These are phyloP conservation scores for Halictus rubicundus DNA, from an alignment of 1,140 invertebrate genomes.

Conservation along the genomic window DNA sequence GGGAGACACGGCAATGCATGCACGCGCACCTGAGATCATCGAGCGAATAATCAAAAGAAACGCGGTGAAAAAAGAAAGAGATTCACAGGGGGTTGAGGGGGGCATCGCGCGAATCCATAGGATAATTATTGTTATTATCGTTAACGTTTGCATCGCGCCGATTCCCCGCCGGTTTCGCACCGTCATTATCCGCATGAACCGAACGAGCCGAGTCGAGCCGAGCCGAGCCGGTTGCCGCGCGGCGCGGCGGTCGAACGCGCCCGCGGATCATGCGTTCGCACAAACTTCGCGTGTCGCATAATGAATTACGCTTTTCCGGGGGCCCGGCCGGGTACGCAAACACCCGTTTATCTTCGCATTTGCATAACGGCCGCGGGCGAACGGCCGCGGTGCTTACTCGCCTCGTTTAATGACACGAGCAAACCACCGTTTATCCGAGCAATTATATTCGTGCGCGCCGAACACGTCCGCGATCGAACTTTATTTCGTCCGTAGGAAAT, in stretches of 20 bases:
- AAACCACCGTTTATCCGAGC: not conserved
- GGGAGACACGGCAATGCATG: not conserved
- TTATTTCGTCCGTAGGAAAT: not conserved
- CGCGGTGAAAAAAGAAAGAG: not conserved
- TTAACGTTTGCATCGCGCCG: conserved; percentile 42
- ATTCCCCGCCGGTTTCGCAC: conserved; percentile 57
- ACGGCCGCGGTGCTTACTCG: no score
- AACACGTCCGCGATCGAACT: no score
- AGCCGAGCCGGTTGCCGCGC: not conserved
- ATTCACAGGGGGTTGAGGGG: not conserved
- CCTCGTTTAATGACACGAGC: conserved; percentile 1
- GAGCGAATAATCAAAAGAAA: conserved; percentile 32
- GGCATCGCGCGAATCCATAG: conserved; percentile 21
- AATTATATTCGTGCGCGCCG: not conserved
- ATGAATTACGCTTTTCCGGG: conserved; percentile 39
- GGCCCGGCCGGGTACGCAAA: conserved; percentile 20
- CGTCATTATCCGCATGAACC: conserved; percentile 56
- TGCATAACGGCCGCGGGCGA: conserved; percentile 22
- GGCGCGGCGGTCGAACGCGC: no score
- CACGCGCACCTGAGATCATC: conserved; percentile 17
- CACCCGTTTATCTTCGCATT: conserved; percentile 22
- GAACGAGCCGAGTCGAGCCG: conserved; percentile 32
- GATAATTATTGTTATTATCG: conserved; percentile 46
- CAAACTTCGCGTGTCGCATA: conserved; percentile 29
- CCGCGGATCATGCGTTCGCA: not conserved